Evolutionary conservation across 2,888 invertebrate species (phyloP).

Genomic region (Drosophila meridionalis): DNA sequence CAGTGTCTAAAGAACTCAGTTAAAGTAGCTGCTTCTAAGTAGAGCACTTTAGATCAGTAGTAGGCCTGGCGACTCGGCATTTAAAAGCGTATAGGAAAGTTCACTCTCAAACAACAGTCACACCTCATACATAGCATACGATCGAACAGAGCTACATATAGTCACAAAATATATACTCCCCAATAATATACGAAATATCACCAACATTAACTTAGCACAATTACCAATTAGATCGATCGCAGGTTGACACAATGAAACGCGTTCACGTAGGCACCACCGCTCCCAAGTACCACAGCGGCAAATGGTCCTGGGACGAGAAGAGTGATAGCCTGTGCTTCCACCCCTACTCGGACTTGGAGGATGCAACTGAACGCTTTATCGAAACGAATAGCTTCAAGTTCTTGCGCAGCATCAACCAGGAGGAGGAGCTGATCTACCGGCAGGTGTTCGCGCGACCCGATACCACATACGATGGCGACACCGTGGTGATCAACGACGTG

Average conservation of each 20-base stretch:
- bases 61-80: background rate
- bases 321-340: slow-evolving; percentile 4
- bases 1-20: slow-evolving; percentile 18
- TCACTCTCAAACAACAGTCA: background rate
- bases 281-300: slow-evolving; percentile 25
- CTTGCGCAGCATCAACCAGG: slow-evolving; percentile 24
- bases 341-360: slow-evolving; percentile 12
- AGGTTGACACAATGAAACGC: slow-evolving; percentile 8
- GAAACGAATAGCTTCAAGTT: slow-evolving; percentile 20
- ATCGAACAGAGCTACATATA: background rate
- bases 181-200: background rate
- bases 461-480: slow-evolving; percentile 7
- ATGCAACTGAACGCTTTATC: slow-evolving; percentile 14
- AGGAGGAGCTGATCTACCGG: slow-evolving; percentile 23
- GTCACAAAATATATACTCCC: background rate
- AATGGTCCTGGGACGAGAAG: slow-evolving; percentile 24
- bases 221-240: background rate
- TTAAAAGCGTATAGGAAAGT: background rate
- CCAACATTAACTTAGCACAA: background rate
- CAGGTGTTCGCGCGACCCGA: slow-evolving; percentile 5
- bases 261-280: slow-evolving; percentile 5
- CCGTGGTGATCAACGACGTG: slow-evolving; percentile 19
- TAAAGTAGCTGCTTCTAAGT: slow-evolving; percentile 20
- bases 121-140: background rate
- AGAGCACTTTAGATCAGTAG: background rate